Base-by-base conservation (phyloP, 2,797 vertebrate genomes). In the Acrocephalus scirpaceus region DNA sequence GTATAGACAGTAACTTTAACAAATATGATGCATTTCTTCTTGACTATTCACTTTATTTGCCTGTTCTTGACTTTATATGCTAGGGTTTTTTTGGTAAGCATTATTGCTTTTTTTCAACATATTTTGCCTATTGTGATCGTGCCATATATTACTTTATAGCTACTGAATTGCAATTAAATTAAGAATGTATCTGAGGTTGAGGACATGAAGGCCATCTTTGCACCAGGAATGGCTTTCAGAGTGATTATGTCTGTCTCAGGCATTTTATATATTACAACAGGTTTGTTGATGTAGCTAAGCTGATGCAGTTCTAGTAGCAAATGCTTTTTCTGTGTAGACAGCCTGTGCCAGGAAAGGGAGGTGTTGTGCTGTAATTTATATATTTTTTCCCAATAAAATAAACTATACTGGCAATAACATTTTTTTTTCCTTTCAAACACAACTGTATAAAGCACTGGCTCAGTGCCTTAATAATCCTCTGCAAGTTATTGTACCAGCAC, bases 381-480 rank as follows among this genome's bases (percentile, higher is more conserved):
- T 57, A 2, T 80, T 76, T 95, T 92, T 56, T 66, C 60, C 29
- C 1, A 8, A 78, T 48, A 88, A 95, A 96, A 93, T 78, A 93
- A 90, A 77, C 58, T 79, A 64, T 86, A 73, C 56, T 73, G 45
- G 67, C 58, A 86, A 91, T 95, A 74, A 8, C 7, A 13, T 40
- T 79, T 86, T 74, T 87, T 76, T 62, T 47, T 0, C 27, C 45
- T 90, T 90, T 91, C 92, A 95, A 88, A 90, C 66, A 92, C 32
- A 86, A 34, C 72, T 51, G 40, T 70, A 75, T 70, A 66, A 87
- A 92, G 86, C 58, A 80, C 54, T 78, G 66, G n/a, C 34, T 86
- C 62, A 62, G 34, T 86, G 76, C 70, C 90, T 93, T 95, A 93
- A 94, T 90, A 96, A 93, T 83, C 69, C 48, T 72, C 82, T 83